These are phyloP conservation scores for Belgica antarctica DNA, from an alignment of 2,888 invertebrate genomes.

Conservation along the genomic window DNA sequence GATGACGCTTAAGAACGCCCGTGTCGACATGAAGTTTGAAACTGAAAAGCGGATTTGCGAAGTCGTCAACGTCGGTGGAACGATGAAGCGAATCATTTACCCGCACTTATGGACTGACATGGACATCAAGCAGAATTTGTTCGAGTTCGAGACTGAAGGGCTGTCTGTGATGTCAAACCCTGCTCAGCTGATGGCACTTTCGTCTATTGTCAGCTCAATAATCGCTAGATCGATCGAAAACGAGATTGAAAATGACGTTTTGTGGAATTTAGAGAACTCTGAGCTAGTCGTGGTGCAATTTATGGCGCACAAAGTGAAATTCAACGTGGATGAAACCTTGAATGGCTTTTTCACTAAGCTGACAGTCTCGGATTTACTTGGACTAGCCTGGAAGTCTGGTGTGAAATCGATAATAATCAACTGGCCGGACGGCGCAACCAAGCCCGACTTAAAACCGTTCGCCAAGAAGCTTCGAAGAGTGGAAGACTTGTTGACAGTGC, in stretches of 20 bases:
- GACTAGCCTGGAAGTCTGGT: slow-evolving; percentile 24
- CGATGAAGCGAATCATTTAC: slow-evolving; percentile 48
- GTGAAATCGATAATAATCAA: slow-evolving; percentile 26
- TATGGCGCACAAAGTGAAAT: neutral
- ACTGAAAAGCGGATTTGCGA: slow-evolving; percentile 4
- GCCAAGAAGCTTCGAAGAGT: neutral
- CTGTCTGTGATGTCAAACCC: slow-evolving; percentile 37
- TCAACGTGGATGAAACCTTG: neutral
- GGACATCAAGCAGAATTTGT: slow-evolving; percentile 38
- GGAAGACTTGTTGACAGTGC: slow-evolving; percentile 42
- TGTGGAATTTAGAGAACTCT: slow-evolving; percentile 3
- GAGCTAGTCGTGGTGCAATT: slow-evolving; percentile 30
- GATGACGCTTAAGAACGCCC: neutral
- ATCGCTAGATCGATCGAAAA: neutral
- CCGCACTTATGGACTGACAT: slow-evolving; percentile 48
- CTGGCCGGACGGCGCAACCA: neutral
- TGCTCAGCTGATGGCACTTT: slow-evolving; percentile 38
- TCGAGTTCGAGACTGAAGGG: slow-evolving; percentile 5
- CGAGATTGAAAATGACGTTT: neutral
- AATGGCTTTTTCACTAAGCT: neutral
- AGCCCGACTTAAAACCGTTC: neutral
- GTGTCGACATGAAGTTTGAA: slow-evolving; percentile 17
- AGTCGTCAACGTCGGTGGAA: neutral
- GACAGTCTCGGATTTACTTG: slow-evolving; percentile 12
- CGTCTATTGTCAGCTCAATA: neutral